A percentile compares a stretch with the other conserved stretches of the same genome.
phyloP scores from a whole-genome alignment of 2,797 vertebrate species.

The Muraenolepis orangiensis region DNA sequence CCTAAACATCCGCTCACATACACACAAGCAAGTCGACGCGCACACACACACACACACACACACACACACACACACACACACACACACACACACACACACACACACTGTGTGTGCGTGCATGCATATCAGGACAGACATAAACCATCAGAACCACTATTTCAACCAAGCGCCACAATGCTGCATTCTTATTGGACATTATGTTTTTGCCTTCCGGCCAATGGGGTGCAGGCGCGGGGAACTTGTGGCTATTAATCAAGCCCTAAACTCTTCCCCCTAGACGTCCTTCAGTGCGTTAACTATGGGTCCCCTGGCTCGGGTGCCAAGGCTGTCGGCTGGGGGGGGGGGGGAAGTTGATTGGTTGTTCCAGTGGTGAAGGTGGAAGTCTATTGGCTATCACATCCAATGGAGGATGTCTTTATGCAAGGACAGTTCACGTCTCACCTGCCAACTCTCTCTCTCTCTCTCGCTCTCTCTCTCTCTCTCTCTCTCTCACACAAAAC shows the following conservation, averaged over 20 bases:
- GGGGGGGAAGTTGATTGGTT: conserved; percentile 54
- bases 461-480: conserved; percentile 5
- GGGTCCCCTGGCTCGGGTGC: conserved; percentile 34
- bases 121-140: neutral
- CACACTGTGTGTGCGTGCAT: neutral
- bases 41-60: neutral
- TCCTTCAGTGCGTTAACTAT: conserved; percentile 61
- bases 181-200: too few relatives aligned
- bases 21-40: too few relatives aligned
- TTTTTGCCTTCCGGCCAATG: neutral
- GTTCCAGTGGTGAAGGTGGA: conserved; percentile 49
- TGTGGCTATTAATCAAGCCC: conserved; percentile 59
- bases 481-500: too few relatives aligned
- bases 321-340: conserved; percentile 33
- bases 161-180: too few relatives aligned
- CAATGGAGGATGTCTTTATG: conserved; percentile 39
- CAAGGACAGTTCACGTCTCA: conserved; percentile 25
- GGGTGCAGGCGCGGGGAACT: neutral
- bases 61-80: neutral
- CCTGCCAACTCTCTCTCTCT: conserved; percentile 25
- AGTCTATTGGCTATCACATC: conserved; percentile 50
- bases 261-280: conserved; percentile 49
- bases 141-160: too few relatives aligned
- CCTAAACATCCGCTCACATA: too few relatives aligned
- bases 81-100: neutral